Evolutionary conservation across 1,140 invertebrate genomes (phyloP).

Genomic region (Lasioglossum albipes): DNA sequence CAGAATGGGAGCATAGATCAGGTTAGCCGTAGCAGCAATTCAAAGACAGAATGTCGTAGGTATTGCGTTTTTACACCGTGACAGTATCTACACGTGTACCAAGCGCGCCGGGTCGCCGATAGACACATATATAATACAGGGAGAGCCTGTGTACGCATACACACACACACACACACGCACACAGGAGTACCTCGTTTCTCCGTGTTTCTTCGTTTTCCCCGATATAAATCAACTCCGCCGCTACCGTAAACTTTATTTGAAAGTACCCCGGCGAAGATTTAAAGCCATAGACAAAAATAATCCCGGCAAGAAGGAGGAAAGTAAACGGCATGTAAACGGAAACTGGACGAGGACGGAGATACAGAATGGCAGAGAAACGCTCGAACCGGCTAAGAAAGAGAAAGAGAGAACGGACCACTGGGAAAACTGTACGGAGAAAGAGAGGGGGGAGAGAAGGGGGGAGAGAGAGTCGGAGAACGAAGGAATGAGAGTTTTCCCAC

Average conservation of each 20-base stretch:
- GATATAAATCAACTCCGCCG: conserved; percentile 67
- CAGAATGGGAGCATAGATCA: conserved; percentile 36
- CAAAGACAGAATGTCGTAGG: conserved; percentile 46
- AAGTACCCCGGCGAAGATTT: conserved; percentile 66
- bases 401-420: neutral
- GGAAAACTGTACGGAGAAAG: neutral
- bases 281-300: conserved; percentile 70
- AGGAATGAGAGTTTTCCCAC: conserved; percentile 65
- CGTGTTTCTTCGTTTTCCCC: conserved; percentile 53
- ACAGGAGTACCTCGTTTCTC: neutral
- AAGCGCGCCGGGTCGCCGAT: neutral
- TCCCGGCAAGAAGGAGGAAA: conserved; percentile 50
- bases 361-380: neutral
- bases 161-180: neutral
- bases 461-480: neutral
- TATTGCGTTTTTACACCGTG: conserved; percentile 31
- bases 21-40: conserved; percentile 33
- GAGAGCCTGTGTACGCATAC: neutral
- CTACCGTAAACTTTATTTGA: conserved; percentile 70
- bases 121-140: conserved; percentile 7
- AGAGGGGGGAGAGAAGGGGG: neutral
- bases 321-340: conserved; percentile 40
- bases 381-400: neutral
- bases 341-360: neutral
- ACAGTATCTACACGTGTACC: neutral